Percentiles rank a stretch among this genome's conserved stretches.
Conservation (phyloP, 2,888 invertebrate species). For the Rapana venosa region DNA sequence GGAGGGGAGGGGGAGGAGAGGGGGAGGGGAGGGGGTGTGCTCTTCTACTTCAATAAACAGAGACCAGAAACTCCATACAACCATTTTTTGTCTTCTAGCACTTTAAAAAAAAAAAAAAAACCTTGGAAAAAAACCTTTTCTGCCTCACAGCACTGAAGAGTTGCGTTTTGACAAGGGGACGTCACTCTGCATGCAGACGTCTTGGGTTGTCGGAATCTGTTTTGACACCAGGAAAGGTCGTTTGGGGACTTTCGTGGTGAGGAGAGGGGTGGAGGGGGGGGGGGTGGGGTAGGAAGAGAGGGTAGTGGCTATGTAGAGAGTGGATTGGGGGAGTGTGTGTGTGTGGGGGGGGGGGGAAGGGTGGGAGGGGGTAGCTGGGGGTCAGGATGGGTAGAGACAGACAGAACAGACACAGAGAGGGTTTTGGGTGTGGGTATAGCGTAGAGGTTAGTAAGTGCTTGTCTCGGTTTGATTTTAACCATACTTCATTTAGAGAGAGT, state of each 20-base stretch:
- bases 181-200: slow-evolving; percentile 6
- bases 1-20: no score
- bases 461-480: no score
- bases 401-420: neutral
- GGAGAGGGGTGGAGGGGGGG: neutral
- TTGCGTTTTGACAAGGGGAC: slow-evolving; percentile 15
- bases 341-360: neutral
- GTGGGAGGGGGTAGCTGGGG: neutral
- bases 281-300: neutral
- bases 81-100: neutral
- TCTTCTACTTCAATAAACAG: neutral
- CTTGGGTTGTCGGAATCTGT: neutral
- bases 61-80: neutral
- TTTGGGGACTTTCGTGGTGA: neutral
- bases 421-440: no score
- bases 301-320: neutral
- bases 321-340: no score
- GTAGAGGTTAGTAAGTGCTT: no score
- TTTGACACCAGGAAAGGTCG: slow-evolving; percentile 15
- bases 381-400: neutral
- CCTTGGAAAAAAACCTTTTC: neutral
- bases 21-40: no score
- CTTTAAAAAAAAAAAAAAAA: no score
- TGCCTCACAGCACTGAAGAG: slow-evolving; percentile 27
- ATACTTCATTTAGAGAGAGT: no score